Percentiles rank a stretch among this genome's conserved stretches.
These are phyloP conservation scores for Barypeithes pellucidus DNA, from an alignment of 2,888 invertebrate species.

Conservation along the genomic window DNA sequence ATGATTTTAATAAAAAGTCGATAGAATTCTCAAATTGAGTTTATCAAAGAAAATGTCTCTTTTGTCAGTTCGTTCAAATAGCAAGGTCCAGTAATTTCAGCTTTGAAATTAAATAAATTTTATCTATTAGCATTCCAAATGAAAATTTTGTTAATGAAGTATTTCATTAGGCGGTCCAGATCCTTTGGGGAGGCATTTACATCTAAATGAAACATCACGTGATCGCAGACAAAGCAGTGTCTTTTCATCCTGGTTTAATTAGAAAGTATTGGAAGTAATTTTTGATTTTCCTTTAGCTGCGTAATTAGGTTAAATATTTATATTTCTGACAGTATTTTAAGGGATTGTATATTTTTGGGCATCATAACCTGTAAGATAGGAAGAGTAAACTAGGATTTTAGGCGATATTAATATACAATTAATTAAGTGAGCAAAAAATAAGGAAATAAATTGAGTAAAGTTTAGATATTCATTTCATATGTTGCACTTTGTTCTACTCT, in stretches of 20 bases:
- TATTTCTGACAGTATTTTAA: too few species aligned
- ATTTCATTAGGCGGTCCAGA: constrained; percentile 37
- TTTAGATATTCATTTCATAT: too few species aligned
- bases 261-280: neutral
- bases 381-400: too few species aligned
- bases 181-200: constrained; percentile 32
- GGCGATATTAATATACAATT: too few species aligned
- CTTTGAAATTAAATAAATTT: constrained; percentile 25
- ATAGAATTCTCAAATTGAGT: neutral
- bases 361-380: too few species aligned
- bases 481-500: too few species aligned
- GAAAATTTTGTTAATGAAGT: constrained; percentile 45
- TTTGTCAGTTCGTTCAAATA: neutral
- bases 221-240: constrained; percentile 25
- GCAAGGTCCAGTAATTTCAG: constrained; percentile 13
- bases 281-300: neutral
- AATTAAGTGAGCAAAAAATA: too few species aligned
- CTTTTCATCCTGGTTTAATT: constrained; percentile 3
- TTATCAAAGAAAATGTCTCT: constrained; percentile 11
- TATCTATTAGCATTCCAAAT: constrained; percentile 37
- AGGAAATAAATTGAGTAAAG: too few species aligned
- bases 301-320: neutral
- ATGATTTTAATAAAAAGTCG: neutral
- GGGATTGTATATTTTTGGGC: too few species aligned
- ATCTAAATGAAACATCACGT: constrained; percentile 42